These are phyloP conservation scores for Ametastegia equiseti DNA, from an alignment of 2,888 invertebrate species.

Conservation along the genomic window DNA sequence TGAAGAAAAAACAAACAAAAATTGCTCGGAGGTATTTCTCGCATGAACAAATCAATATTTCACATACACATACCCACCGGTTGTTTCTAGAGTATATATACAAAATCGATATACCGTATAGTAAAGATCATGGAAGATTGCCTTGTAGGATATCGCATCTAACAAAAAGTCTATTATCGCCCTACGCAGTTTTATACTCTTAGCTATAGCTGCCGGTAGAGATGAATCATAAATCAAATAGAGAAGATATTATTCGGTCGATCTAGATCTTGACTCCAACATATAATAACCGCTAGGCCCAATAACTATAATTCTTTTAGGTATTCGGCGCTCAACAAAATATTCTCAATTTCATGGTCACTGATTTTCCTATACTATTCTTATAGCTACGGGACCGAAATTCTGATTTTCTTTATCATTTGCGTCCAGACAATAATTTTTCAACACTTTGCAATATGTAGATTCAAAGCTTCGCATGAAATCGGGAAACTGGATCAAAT, in stretches of 20 bases:
- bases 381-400: background rate
- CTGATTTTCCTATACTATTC: background rate
- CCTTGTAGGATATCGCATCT: slow-evolving; percentile 6
- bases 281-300: slow-evolving; percentile 21
- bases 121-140: background rate
- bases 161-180: background rate
- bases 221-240: slow-evolving; percentile 17
- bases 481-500: too few relatives aligned
- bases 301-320: slow-evolving; percentile 21
- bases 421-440: too few relatives aligned
- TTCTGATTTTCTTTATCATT: too few relatives aligned
- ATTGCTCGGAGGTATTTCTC: background rate
- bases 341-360: background rate
- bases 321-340: background rate
- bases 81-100: background rate
- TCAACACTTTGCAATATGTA: too few relatives aligned
- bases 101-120: background rate
- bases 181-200: background rate
- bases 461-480: too few relatives aligned
- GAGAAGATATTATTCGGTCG: background rate
- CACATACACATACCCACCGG: too few relatives aligned
- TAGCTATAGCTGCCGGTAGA: background rate
- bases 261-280: background rate
- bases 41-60: background rate
- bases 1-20: background rate